Conservation (phyloP, 2,113 vertebrate species). For the Orthonyx spaldingii region DNA sequence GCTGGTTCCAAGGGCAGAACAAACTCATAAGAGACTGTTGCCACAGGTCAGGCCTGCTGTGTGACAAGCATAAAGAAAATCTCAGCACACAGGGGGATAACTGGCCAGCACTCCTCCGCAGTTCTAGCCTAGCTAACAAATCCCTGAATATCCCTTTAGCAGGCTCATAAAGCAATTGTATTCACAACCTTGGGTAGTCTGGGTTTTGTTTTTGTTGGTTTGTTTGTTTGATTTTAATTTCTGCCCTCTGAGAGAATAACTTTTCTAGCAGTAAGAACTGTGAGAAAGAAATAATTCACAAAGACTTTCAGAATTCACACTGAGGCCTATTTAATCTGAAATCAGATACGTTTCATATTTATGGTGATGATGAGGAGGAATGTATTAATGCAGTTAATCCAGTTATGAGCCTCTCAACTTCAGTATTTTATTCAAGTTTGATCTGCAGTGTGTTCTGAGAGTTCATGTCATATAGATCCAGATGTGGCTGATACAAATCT, state of each 20-base stretch:
- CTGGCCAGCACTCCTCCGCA: background rate
- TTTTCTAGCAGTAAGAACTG: background rate
- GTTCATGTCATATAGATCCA: background rate
- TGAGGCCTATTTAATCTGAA: background rate
- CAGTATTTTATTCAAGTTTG: background rate
- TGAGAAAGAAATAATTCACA: background rate
- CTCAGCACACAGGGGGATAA: background rate
- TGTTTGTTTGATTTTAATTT: background rate
- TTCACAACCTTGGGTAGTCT: background rate
- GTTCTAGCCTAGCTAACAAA: background rate
- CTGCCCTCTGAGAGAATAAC: background rate
- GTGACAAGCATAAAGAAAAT: background rate
- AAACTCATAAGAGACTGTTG: background rate
- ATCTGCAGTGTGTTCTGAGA: background rate
- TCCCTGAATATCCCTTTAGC: background rate
- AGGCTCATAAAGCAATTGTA: background rate
- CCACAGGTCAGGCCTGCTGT: background rate
- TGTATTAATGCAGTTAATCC: background rate
- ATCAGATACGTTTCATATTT: background rate
- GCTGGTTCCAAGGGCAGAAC: background rate
- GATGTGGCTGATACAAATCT: background rate
- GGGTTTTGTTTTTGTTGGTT: background rate
- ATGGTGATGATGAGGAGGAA: background rate
- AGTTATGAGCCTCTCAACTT: background rate
- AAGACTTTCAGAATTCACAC: background rate